A percentile compares a stretch with the other conserved stretches of the same genome.
Conservation (phyloP, 35 echinoderm and acorn worm species). For the Holothuria glaberrima region DNA sequence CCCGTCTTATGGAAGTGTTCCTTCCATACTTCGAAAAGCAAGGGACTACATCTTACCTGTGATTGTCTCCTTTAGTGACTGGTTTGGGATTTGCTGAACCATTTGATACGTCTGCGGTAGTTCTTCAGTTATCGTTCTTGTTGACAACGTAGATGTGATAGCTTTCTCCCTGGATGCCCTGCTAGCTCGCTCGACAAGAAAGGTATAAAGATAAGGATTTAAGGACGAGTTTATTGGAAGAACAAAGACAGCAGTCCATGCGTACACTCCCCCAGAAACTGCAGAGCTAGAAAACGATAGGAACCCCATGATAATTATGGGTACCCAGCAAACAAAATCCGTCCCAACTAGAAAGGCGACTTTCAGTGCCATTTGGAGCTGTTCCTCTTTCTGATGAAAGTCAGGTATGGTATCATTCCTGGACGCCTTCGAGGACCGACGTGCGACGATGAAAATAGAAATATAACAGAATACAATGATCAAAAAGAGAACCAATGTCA, state of each 20-base stretch:
- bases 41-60: too few species aligned
- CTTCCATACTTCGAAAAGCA: not conserved
- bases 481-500: constrained; percentile 2
- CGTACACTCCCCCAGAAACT: constrained; percentile 67
- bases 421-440: not conserved
- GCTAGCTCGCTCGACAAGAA: constrained; percentile 7
- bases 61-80: too few species aligned
- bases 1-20: too few species aligned
- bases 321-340: constrained; percentile 77
- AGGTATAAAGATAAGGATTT: constrained; percentile 85
- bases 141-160: too few species aligned
- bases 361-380: constrained; percentile 71
- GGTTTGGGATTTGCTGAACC: too few species aligned
- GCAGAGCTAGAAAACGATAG: constrained; percentile 5
- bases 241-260: constrained; percentile 86
- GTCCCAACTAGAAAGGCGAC: constrained; percentile 71
- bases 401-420: not conserved
- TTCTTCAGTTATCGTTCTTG: too few species aligned
- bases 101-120: too few species aligned
- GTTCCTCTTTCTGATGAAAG: constrained; percentile 8
- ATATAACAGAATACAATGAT: constrained; percentile 30
- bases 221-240: constrained; percentile 88
- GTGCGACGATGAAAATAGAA: not conserved
- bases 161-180: too few species aligned
- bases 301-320: constrained; percentile 76